phyloP scores from a whole-genome alignment of 1,140 invertebrate species.

The Aphidius gifuensis region DNA sequence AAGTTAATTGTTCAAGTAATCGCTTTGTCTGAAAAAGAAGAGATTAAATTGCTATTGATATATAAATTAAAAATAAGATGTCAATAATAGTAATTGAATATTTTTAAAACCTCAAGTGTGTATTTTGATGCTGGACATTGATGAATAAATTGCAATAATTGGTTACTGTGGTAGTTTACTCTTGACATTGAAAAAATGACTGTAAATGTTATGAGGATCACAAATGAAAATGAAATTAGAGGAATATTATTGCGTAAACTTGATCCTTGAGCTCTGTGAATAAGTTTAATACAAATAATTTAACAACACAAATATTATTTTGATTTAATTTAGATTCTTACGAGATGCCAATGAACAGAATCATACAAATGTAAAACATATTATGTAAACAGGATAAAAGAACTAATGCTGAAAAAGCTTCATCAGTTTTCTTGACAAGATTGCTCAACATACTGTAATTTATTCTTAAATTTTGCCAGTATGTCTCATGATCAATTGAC shows the following conservation, averaged over 20 bases:
- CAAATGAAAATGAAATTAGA: constrained; percentile 62
- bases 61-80: not conserved
- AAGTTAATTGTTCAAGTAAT: constrained; percentile 59
- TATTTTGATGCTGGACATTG: constrained; percentile 59
- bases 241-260: constrained; percentile 48
- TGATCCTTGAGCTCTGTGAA: constrained; percentile 24
- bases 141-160: constrained; percentile 57
- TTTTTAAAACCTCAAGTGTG: constrained; percentile 54
- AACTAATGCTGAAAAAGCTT: constrained; percentile 59
- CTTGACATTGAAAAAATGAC: constrained; percentile 61
- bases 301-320: too few relatives aligned
- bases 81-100: not conserved
- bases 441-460: constrained; percentile 60
- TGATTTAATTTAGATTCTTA: constrained; percentile 42
- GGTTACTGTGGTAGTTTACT: constrained; percentile 62
- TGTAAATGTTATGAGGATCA: constrained; percentile 58
- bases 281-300: not conserved
- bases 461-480: constrained; percentile 59
- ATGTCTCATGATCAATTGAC: constrained; percentile 27
- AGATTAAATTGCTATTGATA: constrained; percentile 7
- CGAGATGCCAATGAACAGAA: constrained; percentile 70
- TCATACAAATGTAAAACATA: constrained; percentile 70
- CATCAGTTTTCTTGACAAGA: constrained; percentile 59
- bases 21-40: constrained; percentile 55
- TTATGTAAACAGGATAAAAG: constrained; percentile 68